Base-by-base conservation (phyloP, 1,140 invertebrate species). In the Papilio glaucus region DNA sequence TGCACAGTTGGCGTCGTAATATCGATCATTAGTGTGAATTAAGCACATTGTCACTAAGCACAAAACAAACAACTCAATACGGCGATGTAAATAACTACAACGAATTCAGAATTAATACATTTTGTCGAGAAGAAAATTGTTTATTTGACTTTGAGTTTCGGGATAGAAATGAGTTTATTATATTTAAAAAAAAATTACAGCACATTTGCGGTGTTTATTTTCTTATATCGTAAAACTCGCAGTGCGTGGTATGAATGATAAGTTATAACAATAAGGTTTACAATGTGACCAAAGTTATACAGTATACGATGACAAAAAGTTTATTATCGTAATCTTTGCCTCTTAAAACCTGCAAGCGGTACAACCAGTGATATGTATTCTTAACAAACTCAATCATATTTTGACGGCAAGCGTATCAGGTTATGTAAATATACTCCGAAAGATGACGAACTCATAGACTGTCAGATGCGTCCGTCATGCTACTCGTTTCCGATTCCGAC, bases 401-500 rank as follows among this genome's bases (percentile, higher is more conserved):
- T 21, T 9, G 15, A 21, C 45, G 21, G 45, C 18, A 9, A 49
- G 45, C 15, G 2, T 21, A 49, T 49, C 45, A 21, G 45, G 45
- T 49, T 49, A 49, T 49, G 45, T 49, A 49, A 49, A 49, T 49
- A 21, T 21, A 18, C 45, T 21, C 45, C 45, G 1, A 49, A 21
- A 49, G 45, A 49, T 49, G 15, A 49, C 10, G 21, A 21, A 49
- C 18, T 21, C 18, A 10, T 21, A 39, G 38, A 49, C 15, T 21
- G 45, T 49, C 45, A 24, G 12, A 49, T 9, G 18, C 8, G 45
- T 49, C 60, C 45, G 37, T 75, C 74, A 70, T 45, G 77, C 79
- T 77, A 74, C 78, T 76, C 78, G 89, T 86, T 86, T 88, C 88
- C 88, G 81, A 80, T 81, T 67, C 75, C 79, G 49, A 72, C 76